Percentiles rank a stretch among this genome's conserved stretches.
Conservation (phyloP, 2,113 vertebrate genomes). For the Oreochromis spilurus region DNA sequence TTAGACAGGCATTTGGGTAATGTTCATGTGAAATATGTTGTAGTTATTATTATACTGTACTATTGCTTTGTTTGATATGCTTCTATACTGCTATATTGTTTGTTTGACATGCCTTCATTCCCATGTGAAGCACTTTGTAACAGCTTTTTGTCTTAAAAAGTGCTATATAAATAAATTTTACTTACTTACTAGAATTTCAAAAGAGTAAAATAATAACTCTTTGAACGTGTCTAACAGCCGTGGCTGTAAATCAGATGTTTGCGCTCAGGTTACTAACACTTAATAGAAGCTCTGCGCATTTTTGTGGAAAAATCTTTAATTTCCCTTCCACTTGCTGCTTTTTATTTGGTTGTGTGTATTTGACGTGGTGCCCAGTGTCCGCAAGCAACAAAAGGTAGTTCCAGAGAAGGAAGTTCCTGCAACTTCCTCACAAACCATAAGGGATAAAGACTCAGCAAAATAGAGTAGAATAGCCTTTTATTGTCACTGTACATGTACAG, state of each 20-base stretch:
- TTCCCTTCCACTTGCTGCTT: constrained; percentile 7
- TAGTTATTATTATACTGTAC: no score
- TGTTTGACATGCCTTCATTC: no score
- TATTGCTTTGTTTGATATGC: no score
- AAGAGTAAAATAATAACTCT: background rate
- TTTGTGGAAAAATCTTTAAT: constrained; percentile 11
- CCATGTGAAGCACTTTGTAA: no score
- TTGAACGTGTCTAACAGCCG: background rate
- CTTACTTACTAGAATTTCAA: background rate
- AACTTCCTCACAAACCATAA: background rate
- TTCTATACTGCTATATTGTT: no score
- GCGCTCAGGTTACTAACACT: background rate
- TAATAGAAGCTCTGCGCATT: background rate
- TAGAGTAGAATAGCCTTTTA: background rate
- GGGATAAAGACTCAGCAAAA: background rate
- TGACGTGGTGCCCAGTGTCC: background rate
- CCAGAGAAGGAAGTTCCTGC: background rate
- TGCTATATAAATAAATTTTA: no score
- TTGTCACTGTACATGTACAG: background rate
- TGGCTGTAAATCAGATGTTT: background rate
- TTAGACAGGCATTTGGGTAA: no score
- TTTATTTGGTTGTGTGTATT: background rate
- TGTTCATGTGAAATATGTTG: no score
- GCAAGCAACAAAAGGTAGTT: background rate
- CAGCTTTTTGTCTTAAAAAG: no score